Evolutionary conservation across 2,113 vertebrate genomes (phyloP).

Genomic region (Felis chaus): DNA sequence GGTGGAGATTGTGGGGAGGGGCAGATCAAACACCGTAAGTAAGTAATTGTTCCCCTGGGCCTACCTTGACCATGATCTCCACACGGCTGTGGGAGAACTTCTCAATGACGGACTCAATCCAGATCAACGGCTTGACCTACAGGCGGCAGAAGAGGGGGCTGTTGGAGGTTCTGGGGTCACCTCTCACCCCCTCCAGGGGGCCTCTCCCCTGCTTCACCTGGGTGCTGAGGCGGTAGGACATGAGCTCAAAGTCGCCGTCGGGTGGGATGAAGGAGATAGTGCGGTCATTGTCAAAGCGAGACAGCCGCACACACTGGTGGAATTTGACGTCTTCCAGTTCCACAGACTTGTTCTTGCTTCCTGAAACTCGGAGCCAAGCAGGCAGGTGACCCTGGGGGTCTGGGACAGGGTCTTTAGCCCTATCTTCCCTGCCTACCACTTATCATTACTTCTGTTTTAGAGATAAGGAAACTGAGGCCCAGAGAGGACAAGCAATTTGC

Average conservation of each 20-base stretch:
- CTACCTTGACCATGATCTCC: conserved; percentile 97
- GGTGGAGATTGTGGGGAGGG: not conserved
- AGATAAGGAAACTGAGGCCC: not conserved
- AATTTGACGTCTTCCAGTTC: conserved; percentile 96
- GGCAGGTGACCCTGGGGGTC: not conserved
- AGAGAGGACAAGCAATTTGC: not conserved
- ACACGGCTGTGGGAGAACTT: conserved; percentile 96
- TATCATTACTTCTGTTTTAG: not conserved
- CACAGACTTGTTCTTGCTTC: conserved; percentile 94
- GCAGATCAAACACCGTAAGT: not conserved
- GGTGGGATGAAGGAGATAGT: conserved; percentile 97
- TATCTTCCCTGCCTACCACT: not conserved
- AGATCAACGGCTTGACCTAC: conserved; percentile 96
- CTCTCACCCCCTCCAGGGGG: accelerated
- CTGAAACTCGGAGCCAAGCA: conserved; percentile 74
- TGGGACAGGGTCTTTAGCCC: not conserved
- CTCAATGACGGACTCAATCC: conserved; percentile 97
- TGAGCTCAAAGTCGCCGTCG: conserved; percentile 95
- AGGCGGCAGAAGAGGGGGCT: not conserved
- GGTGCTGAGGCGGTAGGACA: conserved; percentile 96
- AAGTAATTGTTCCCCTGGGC: not conserved
- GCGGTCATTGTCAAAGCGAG: conserved; percentile 94
- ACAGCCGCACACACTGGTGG: conserved; percentile 96
- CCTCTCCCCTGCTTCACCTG: conserved; percentile 82
- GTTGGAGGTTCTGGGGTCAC: no score